A percentile compares a stretch with the other conserved stretches of the same genome.
These are phyloP conservation scores for Eupithecia subumbrata DNA, from an alignment of 2,888 invertebrate genomes.

Conservation along the genomic window DNA sequence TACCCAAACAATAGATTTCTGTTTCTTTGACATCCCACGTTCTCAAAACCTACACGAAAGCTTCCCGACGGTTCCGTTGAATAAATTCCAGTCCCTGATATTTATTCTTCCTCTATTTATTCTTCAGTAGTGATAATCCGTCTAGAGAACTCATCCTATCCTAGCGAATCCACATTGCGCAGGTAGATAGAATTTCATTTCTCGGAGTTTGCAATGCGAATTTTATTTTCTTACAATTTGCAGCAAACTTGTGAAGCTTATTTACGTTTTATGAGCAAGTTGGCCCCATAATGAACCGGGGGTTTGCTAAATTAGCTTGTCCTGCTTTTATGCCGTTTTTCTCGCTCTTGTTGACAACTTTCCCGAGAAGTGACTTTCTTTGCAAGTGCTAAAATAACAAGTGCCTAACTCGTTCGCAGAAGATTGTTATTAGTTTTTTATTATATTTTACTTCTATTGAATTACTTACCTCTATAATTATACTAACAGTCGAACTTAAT, in stretches of 20 bases:
- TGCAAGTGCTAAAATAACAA: conserved; percentile 10
- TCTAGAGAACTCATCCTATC: not conserved
- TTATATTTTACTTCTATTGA: not conserved
- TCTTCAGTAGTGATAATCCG: conserved; percentile 4
- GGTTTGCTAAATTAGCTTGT: conserved; percentile 28
- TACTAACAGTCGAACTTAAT: not conserved
- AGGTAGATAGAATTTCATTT: conserved; percentile 24
- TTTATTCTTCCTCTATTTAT: not conserved
- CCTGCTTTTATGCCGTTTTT: conserved; percentile 24
- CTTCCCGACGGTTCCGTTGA: not conserved
- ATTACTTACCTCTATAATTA: not conserved
- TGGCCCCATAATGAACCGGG: conserved; percentile 30
- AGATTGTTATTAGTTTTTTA: not conserved
- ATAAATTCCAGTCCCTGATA: not conserved
- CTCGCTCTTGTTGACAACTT: conserved; percentile 16
- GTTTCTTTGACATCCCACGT: not conserved
- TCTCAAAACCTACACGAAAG: not conserved
- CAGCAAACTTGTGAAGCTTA: conserved; percentile 30
- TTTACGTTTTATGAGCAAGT: conserved; percentile 34
- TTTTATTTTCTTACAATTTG: conserved; percentile 36
- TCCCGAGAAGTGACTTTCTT: not conserved
- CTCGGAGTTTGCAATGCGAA: conserved; percentile 27
- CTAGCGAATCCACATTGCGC: conserved; percentile 6
- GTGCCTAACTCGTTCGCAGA: not conserved
- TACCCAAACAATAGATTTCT: not conserved